Evolutionary conservation across 2,888 invertebrate genomes (phyloP).

Genomic region (Sminthurinus aureus): DNA sequence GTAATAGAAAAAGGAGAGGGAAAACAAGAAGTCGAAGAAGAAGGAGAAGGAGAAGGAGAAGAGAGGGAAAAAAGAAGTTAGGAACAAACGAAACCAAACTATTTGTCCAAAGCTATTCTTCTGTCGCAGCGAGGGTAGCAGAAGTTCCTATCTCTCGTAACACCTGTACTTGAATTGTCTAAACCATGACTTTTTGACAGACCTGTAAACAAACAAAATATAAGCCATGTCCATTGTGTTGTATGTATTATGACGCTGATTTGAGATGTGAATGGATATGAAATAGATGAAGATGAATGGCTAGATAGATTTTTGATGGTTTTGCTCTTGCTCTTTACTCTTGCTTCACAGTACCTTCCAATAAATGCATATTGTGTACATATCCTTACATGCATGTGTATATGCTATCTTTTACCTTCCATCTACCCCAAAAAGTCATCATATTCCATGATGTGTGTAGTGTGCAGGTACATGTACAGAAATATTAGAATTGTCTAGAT

Average conservation of each 20-base stretch:
- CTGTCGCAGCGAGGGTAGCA: slow-evolving; percentile 27
- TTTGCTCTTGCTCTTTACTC: background rate
- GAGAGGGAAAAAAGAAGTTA: slow-evolving; percentile 17
- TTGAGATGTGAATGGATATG: slow-evolving; percentile 19
- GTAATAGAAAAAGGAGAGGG: background rate
- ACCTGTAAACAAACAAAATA: slow-evolving; percentile 50
- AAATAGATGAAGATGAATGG: slow-evolving; percentile 31
- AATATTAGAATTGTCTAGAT: background rate
- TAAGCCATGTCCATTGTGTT: slow-evolving; percentile 13
- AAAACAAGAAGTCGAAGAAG: too few species aligned
- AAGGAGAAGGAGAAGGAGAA: too few species aligned
- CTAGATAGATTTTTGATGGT: slow-evolving; percentile 28
- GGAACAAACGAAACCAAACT: slow-evolving; percentile 38
- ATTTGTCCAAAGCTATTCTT: slow-evolving; percentile 39
- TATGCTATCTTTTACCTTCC: too few species aligned
- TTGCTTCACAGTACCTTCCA: background rate
- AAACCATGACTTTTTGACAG: slow-evolving; percentile 42
- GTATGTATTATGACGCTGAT: slow-evolving; percentile 21
- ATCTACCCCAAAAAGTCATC: background rate
- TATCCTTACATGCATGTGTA: background rate
- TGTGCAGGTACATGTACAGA: too few species aligned
- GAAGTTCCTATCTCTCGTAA: slow-evolving; percentile 42
- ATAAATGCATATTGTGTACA: background rate
- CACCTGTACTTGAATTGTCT: slow-evolving; percentile 47
- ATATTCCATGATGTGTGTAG: background rate